Conservation (phyloP, 2,113 vertebrate species). For the Cinclus cinclus region DNA sequence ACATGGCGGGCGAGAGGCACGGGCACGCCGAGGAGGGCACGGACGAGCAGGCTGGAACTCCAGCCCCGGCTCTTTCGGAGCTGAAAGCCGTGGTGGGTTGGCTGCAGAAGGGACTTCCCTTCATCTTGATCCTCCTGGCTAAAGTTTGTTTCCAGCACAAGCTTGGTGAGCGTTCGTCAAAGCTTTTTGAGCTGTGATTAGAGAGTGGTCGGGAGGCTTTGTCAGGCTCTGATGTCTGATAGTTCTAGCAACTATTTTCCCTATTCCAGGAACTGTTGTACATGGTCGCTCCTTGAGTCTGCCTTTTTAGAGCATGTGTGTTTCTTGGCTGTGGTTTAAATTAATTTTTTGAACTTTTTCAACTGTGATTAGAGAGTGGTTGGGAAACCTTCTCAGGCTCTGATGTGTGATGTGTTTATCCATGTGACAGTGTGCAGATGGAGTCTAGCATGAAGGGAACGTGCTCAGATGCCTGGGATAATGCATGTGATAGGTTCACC, state of each 20-base stretch:
- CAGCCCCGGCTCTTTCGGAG: slow-evolving; percentile 91
- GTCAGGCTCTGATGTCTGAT: neutral
- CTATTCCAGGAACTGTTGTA: too few species aligned
- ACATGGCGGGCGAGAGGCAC: slow-evolving; percentile 85
- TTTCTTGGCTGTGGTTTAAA: too few species aligned
- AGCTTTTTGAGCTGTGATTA: neutral
- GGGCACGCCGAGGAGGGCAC: slow-evolving; percentile 81
- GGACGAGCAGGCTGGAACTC: slow-evolving; percentile 81
- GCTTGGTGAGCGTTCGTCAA: slow-evolving; percentile 77
- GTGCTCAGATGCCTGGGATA: neutral
- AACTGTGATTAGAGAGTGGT: neutral
- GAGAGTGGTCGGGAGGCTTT: neutral
- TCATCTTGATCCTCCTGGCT: slow-evolving; percentile 92
- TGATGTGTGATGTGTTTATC: neutral
- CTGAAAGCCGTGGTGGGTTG: slow-evolving; percentile 89
- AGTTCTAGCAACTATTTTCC: too few species aligned
- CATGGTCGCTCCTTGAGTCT: too few species aligned
- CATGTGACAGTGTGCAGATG: neutral
- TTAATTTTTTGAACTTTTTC: neutral
- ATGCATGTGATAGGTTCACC: neutral
- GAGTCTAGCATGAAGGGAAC: neutral
- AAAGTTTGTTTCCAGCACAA: slow-evolving; percentile 98
- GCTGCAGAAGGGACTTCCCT: slow-evolving; percentile 96
- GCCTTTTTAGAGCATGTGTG: too few species aligned
- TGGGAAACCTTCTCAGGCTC: neutral